phyloP scores from a whole-genome alignment of 2,888 invertebrate genomes.

The Nephrotoma flavescens region DNA sequence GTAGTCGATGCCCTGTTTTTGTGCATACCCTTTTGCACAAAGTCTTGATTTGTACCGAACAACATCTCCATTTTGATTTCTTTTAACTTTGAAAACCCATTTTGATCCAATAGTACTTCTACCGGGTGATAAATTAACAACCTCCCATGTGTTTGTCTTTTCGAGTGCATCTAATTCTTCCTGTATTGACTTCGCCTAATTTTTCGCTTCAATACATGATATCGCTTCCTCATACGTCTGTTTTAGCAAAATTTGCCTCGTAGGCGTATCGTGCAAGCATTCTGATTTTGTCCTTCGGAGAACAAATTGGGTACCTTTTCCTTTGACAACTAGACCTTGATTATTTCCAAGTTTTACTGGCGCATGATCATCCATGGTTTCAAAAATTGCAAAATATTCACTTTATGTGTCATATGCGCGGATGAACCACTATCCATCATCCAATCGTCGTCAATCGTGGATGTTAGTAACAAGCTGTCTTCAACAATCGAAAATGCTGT shows the following conservation, averaged over 20 bases:
- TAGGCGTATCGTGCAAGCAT: too few species aligned
- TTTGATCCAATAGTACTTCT: neutral
- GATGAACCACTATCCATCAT: neutral
- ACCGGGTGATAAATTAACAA: neutral
- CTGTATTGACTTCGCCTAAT: too few species aligned
- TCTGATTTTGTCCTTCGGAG: too few species aligned
- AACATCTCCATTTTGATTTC: neutral
- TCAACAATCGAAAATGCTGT: too few species aligned
- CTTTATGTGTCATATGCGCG: neutral
- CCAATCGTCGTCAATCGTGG: neutral
- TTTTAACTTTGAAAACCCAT: neutral
- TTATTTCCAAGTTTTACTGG: too few species aligned
- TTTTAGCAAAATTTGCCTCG: too few species aligned
- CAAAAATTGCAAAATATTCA: neutral
- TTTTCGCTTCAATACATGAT: too few species aligned
- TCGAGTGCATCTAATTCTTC: too few species aligned
- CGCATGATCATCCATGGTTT: neutral
- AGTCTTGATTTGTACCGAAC: too few species aligned
- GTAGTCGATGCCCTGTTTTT: too few species aligned
- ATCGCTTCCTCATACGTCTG: too few species aligned
- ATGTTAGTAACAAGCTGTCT: neutral
- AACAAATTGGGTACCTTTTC: neutral
- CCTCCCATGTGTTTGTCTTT: neutral
- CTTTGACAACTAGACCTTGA: neutral
- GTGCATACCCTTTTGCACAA: too few species aligned